These are phyloP conservation scores for Elymnias hypermnestra DNA, from an alignment of 1,140 invertebrate species.

Conservation along the genomic window DNA sequence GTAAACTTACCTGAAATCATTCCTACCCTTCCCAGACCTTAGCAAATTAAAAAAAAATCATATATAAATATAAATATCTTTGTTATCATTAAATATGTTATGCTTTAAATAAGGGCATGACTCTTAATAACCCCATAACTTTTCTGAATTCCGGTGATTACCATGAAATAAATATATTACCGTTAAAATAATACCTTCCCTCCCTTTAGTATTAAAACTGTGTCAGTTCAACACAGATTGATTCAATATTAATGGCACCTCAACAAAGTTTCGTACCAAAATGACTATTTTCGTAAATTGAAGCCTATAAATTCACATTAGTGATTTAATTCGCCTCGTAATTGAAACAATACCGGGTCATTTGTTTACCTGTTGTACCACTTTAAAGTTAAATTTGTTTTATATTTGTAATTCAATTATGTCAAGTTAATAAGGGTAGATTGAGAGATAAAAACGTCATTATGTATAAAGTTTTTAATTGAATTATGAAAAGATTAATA, in stretches of 20 bases:
- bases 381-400: slow-evolving; percentile 9
- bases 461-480: too few relatives aligned
- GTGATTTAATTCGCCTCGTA: slow-evolving; percentile 49
- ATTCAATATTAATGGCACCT: slow-evolving; percentile 54
- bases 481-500: too few relatives aligned
- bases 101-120: too few relatives aligned
- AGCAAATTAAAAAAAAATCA: too few relatives aligned
- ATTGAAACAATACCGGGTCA: slow-evolving; percentile 30
- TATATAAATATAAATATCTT: too few relatives aligned
- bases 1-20: too few relatives aligned
- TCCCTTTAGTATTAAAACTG: slow-evolving; percentile 35
- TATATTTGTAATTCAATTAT: too few relatives aligned
- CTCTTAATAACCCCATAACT: background rate
- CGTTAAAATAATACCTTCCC: slow-evolving; percentile 30
- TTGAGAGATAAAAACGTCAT: too few relatives aligned
- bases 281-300: slow-evolving; percentile 54
- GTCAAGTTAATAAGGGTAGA: too few relatives aligned
- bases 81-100: too few relatives aligned
- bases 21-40: too few relatives aligned
- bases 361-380: slow-evolving; percentile 41
- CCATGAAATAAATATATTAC: slow-evolving; percentile 46
- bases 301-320: slow-evolving; percentile 54
- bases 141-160: slow-evolving; percentile 27
- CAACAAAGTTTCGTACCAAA: slow-evolving; percentile 41
- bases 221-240: slow-evolving; percentile 44